A percentile compares a stretch with the other conserved stretches of the same genome.
phyloP scores from a whole-genome alignment of 2,113 vertebrate genomes.

The Atrichornis clamosus region DNA sequence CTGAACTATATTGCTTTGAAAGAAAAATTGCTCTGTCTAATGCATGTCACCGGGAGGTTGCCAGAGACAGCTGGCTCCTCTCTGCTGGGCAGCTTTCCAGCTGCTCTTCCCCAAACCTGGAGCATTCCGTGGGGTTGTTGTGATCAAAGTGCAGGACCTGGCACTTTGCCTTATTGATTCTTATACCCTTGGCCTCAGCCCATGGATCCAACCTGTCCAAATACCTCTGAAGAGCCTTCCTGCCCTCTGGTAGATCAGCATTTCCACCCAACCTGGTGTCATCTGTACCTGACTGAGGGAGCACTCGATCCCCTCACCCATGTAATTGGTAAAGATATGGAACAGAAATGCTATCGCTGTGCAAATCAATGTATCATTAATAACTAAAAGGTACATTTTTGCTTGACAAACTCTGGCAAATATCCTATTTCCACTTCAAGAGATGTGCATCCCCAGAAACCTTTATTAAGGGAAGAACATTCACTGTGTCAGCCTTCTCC shows the following conservation, averaged over 20 bases:
- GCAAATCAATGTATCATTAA: background rate
- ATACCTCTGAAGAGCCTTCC: background rate
- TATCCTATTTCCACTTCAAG: background rate
- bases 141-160: accelerated
- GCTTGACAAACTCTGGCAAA: background rate
- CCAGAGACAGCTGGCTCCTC: too few species aligned
- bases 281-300: background rate
- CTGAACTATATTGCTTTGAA: background rate
- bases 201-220: background rate
- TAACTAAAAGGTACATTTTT: background rate
- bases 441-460: background rate
- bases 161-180: background rate
- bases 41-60: background rate
- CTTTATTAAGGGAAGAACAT: background rate
- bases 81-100: background rate
- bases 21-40: background rate
- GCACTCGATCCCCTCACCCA: background rate
- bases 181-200: accelerated
- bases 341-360: background rate
- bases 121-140: background rate
- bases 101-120: background rate
- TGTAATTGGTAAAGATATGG: background rate
- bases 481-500: background rate
- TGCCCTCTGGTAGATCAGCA: background rate
- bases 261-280: background rate